Percentiles rank a stretch among this genome's conserved stretches.
phyloP scores from a whole-genome alignment of 2,888 invertebrate genomes.

The Bombylius major region DNA sequence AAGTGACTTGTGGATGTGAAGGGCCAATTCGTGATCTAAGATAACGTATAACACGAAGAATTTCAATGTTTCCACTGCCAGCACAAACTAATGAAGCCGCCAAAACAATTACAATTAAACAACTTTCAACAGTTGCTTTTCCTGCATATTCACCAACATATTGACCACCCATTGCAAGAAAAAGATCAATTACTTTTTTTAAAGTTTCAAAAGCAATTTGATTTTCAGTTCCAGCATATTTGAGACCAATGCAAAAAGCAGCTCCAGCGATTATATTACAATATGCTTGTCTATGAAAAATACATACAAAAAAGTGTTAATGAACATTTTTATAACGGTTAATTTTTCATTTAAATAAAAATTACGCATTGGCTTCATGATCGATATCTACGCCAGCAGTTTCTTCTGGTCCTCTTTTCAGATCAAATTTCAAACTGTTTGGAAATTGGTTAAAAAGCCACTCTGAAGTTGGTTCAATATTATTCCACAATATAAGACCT shows the following conservation, averaged over 20 bases:
- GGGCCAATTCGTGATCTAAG: slow-evolving; percentile 70
- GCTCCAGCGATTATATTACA: slow-evolving; percentile 93
- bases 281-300: slow-evolving; percentile 70
- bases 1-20: slow-evolving; percentile 59
- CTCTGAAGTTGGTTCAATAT: slow-evolving; percentile 62
- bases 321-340: not conserved
- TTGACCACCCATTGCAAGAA: slow-evolving; percentile 40
- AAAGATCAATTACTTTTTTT: slow-evolving; percentile 29
- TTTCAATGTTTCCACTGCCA: slow-evolving; percentile 79
- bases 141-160: slow-evolving; percentile 81
- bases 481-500: slow-evolving; percentile 80
- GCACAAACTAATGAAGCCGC: slow-evolving; percentile 70
- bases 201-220: slow-evolving; percentile 66
- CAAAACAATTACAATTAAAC: slow-evolving; percentile 69
- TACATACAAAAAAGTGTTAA: slow-evolving; percentile 1
- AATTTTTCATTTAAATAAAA: slow-evolving; percentile 1
- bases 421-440: slow-evolving; percentile 57
- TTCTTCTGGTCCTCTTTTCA: slow-evolving; percentile 59
- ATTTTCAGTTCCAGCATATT: slow-evolving; percentile 86
- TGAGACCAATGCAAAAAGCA: slow-evolving; percentile 83
- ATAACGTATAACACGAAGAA: slow-evolving; percentile 72
- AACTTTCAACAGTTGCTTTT: slow-evolving; percentile 78
- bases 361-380: slow-evolving; percentile 86
- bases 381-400: slow-evolving; percentile 56
- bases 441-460: slow-evolving; percentile 83